Percentiles rank a stretch among this genome's conserved stretches.
These are phyloP conservation scores for Daphoenositta chrysoptera DNA, from an alignment of 2,113 vertebrate genomes.

Conservation along the genomic window DNA sequence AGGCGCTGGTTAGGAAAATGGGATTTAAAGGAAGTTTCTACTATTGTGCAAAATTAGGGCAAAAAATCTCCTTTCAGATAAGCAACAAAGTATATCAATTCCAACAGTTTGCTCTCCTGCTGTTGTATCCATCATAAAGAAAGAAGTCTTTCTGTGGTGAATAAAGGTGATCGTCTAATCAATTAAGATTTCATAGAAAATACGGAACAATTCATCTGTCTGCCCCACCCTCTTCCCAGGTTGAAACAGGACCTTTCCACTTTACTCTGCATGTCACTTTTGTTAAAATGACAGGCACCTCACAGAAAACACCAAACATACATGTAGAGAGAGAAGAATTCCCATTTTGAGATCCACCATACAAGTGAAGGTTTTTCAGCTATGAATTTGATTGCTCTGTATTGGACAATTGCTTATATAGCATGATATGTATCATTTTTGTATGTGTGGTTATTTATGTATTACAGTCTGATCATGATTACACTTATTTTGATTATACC, in stretches of 20 bases:
- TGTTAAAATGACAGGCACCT: conserved; percentile 62
- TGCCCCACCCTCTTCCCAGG: conserved; percentile 63
- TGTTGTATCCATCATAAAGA: conserved; percentile 67
- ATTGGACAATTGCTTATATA: background rate
- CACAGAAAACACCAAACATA: conserved; percentile 59
- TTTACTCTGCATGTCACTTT: conserved; percentile 63
- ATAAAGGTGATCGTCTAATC: conserved; percentile 71
- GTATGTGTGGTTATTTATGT: background rate
- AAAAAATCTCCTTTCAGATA: conserved; percentile 71
- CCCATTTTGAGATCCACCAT: conserved; percentile 37
- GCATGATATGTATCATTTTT: background rate
- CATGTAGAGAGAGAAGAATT: conserved; percentile 35
- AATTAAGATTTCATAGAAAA: conserved; percentile 70
- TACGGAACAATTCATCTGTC: conserved; percentile 64
- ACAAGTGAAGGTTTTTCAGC: conserved; percentile 14
- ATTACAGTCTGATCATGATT: background rate
- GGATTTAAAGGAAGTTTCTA: conserved; percentile 71
- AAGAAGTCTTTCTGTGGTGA: conserved; percentile 59
- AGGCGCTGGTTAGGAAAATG: conserved; percentile 68
- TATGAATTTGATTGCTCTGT: background rate
- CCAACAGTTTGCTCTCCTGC: conserved; percentile 72
- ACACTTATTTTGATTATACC: background rate
- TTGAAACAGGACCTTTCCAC: conserved; percentile 64
- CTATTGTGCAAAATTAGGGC: conserved; percentile 72
- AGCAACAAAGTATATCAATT: conserved; percentile 70